Conservation (phyloP, 2,797 vertebrate species). For the Aphelocoma californica region DNA sequence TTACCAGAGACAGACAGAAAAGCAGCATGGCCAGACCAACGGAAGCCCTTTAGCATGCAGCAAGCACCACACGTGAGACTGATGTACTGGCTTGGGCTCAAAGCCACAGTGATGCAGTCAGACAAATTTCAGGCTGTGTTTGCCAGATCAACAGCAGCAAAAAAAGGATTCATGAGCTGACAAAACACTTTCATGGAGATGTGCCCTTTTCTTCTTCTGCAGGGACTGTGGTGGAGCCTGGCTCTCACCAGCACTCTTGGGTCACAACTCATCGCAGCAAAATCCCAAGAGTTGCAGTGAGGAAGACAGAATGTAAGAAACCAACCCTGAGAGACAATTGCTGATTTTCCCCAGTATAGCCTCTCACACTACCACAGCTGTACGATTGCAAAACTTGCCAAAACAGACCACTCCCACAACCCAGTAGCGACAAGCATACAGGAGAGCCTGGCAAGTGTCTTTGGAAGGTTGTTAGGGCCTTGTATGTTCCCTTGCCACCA, state of each 20-base stretch:
- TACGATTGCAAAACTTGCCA: background rate
- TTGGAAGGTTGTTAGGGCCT: background rate
- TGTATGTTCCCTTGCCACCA: background rate
- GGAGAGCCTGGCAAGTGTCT: background rate
- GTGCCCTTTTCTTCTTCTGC: background rate
- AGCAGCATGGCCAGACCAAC: background rate
- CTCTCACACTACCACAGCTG: background rate
- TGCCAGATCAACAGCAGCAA: background rate
- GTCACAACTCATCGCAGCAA: background rate
- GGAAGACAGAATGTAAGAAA: background rate
- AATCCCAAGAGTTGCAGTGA: background rate
- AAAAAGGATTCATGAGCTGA: background rate
- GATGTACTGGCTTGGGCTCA: background rate
- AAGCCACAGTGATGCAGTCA: background rate
- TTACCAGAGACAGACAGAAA: background rate
- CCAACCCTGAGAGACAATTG: background rate
- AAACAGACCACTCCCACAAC: background rate
- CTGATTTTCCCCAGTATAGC: background rate
- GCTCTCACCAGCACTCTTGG: background rate
- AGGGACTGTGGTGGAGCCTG: background rate
- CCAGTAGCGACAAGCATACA: background rate
- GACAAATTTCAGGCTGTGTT: background rate
- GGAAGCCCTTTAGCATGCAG: background rate
- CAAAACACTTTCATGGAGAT: background rate
- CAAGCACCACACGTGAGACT: accelerated